Conservation (phyloP, 2,113 vertebrate genomes). For the Apus apus region DNA sequence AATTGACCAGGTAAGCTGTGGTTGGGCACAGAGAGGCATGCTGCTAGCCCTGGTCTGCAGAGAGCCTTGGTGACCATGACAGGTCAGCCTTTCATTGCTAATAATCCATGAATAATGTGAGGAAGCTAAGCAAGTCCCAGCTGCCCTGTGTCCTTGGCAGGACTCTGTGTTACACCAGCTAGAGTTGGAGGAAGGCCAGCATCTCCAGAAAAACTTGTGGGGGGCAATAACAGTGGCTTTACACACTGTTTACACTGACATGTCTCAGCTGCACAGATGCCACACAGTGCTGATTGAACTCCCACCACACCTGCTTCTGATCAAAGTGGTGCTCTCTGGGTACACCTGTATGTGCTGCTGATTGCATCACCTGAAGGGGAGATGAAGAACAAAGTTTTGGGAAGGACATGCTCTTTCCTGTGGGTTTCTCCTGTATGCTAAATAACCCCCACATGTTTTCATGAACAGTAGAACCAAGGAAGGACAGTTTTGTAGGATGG, state of each 20-base stretch:
- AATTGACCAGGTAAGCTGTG: neutral
- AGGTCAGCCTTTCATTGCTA: neutral
- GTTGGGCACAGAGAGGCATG: neutral
- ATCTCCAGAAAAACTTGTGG: neutral
- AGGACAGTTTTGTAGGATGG: neutral
- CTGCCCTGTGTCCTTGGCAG: neutral
- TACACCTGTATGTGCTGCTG: neutral
- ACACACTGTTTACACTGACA: rapidly evolving
- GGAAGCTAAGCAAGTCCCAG: neutral
- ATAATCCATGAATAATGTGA: neutral
- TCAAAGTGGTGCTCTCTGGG: neutral
- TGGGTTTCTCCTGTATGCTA: neutral
- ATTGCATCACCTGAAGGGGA: neutral
- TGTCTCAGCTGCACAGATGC: neutral
- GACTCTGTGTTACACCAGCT: neutral
- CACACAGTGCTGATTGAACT: neutral
- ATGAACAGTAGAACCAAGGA: neutral
- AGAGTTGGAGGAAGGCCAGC: neutral
- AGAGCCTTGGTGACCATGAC: neutral
- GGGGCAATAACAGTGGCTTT: neutral
- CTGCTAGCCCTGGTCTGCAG: neutral
- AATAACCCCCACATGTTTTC: neutral
- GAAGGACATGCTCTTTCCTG: neutral
- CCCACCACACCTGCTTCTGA: neutral
- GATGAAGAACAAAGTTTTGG: neutral